Percentiles rank a stretch among this genome's conserved stretches.
phyloP scores from a whole-genome alignment of 2,113 vertebrate species.

The Romanogobio albipinnatus region DNA sequence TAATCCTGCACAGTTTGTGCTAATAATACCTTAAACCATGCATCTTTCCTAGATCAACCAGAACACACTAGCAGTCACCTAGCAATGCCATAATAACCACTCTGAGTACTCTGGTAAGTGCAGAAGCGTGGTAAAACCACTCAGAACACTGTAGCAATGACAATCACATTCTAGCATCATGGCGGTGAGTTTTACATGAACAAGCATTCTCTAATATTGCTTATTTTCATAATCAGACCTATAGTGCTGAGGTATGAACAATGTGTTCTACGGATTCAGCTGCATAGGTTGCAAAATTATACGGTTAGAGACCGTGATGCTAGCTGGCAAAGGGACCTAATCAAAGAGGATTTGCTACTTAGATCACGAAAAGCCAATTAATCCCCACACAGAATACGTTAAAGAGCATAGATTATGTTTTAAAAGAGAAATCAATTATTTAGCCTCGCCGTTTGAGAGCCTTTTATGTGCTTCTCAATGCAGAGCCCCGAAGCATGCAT shows the following conservation, averaged over 20 bases:
- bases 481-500: conserved; percentile 18
- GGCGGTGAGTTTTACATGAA: neutral
- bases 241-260: neutral
- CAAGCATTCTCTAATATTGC: neutral
- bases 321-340: conserved; percentile 22
- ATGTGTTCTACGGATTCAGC: neutral
- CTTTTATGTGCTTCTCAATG: conserved; percentile 22
- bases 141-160: neutral
- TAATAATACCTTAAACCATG: conserved; percentile 6
- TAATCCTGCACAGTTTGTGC: neutral
- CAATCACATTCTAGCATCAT: neutral
- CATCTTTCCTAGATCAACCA: neutral
- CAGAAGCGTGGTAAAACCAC: conserved; percentile 12
- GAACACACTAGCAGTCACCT: neutral
- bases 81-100: neutral
- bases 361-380: conserved; percentile 48
- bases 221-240: neutral
- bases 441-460: neutral
- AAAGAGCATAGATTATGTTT: conserved; percentile 23
- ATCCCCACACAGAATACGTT: conserved; percentile 48
- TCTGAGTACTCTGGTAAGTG: too few relatives aligned
- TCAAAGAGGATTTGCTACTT: conserved; percentile 29
- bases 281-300: neutral
- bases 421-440: conserved; percentile 34
- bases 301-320: neutral